Base-by-base conservation (phyloP, 1,140 invertebrate species). In the Ylistrum balloti region DNA sequence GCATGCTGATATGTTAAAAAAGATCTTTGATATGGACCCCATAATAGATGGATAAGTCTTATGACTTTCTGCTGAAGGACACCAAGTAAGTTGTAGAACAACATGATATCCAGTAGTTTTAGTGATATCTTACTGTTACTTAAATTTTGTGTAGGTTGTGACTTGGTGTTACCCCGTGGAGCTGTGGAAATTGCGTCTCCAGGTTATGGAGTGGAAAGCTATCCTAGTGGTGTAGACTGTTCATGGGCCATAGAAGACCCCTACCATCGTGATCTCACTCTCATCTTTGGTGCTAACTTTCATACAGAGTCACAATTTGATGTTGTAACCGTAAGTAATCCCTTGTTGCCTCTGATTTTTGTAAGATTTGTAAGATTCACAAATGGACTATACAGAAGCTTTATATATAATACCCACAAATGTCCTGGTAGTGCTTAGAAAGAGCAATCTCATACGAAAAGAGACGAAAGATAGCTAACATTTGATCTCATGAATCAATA, bases 261-360 rank as follows among this genome's bases (percentile, higher is more conserved):
- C 0, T 9, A 85, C 11, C 20, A 56, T 28, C 90, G 91, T 87
- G 33, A 93, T 17, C 90, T 93, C 48, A 56, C 90, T 35, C 88
- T 93, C 34, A 74, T 93, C 20, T 93, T 93, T 88, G 38, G 88
- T 74, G 33, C 91, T 45, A 85, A 88, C 28, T 93, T 93, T 91
- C 89, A 93, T 88, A 93, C 92, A 17, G 93, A 93, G 86, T 86
- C 85, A 56, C 35, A 45, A 33, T 90, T 91, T 88, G 93, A 93
- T 90, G 35, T 89, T 90, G 90, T 93, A n/a, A 90, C 86, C 33
- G 93, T 93, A 90, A 93, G 88, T 89, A 28, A 0, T 32, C 13
- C 1, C 28, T 28, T 2, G 11, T 48, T 22, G 35, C 5, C 35
- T 38, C 35, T 38, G 35, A 7, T 38, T 38, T 5, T 38, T 7